Base-by-base conservation (phyloP, 2,113 vertebrate genomes). In the Zingel zingel region DNA sequence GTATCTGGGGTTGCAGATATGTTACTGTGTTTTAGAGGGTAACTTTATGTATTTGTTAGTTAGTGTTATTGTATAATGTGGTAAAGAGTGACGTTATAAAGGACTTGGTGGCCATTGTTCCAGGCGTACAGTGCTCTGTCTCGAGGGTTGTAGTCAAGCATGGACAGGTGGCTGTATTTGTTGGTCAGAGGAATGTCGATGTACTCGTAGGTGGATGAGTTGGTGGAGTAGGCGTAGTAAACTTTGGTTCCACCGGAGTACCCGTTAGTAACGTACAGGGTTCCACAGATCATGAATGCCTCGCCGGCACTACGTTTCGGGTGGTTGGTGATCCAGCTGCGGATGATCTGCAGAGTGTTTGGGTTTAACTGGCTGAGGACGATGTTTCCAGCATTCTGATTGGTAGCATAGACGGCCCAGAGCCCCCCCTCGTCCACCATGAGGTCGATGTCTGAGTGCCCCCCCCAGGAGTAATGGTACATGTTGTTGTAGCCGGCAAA, bases 391-490 rank as follows among this genome's bases (percentile, higher is more conserved):
- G 92, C 92, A 0, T 93, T 92, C 54, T 92, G 92, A 77, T 93
- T 92, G n/a, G 92, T 93, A 3, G 92, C 92, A 6, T 93, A 93
- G 25, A 93, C 89, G 0, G 90, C 92, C 92, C 92, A 93, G 5
- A 93, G 89, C 33, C 92, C 92, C 0, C 89, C 89, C n/a, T 93
- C 92, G 1, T 93, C 92, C 67, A 93, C 92, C 92, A 93, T 93
- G 7, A 93, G 87, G 83, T 93, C 92, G 1, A 93, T 93, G 72
- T 93, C 92, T 0, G 90, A 92, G 73, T 92, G 89, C 0, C 92
- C 92, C 1, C 91, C 92, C 92, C 92, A 93, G 11, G 92, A 84
- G 65, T 93, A 93, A 65, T 93, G 92, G 78, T 93, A 93, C 92
- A 91, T 92, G 64, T 93, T 93, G 81, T 92, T 91, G 71, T 89